phyloP scores from a whole-genome alignment of 2,888 invertebrate species.

The Brenthis hecate region DNA sequence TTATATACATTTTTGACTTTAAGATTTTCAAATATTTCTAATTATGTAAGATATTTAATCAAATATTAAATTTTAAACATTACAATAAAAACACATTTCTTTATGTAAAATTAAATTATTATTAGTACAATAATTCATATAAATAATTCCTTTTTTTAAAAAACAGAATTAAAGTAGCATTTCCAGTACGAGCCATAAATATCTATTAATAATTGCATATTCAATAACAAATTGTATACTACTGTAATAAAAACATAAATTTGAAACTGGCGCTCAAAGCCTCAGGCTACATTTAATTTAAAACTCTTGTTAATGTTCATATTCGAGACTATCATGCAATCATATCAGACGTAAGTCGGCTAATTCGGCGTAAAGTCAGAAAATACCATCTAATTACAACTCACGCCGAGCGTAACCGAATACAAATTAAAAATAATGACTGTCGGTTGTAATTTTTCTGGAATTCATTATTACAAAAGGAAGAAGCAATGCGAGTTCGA shows the following conservation, averaged over 20 bases:
- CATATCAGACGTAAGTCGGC: constrained; percentile 40
- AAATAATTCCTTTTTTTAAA: not conserved
- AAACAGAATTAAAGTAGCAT: not conserved
- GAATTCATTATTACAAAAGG: constrained; percentile 71
- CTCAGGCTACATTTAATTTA: constrained; percentile 29
- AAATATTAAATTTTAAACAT: too few species aligned
- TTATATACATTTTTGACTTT: too few species aligned
- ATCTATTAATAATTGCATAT: constrained; percentile 16
- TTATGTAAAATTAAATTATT: too few species aligned
- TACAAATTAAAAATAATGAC: constrained; percentile 69
- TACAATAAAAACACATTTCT: too few species aligned
- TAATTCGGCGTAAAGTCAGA: constrained; percentile 47
- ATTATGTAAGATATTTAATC: too few species aligned
- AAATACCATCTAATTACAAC: constrained; percentile 52
- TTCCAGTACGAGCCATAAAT: not conserved
- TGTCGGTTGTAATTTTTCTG: constrained; percentile 64
- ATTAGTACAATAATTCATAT: too few species aligned
- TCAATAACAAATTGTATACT: constrained; percentile 19
- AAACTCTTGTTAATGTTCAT: constrained; percentile 33
- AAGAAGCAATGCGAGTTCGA: constrained; percentile 58
- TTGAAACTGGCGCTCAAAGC: constrained; percentile 14
- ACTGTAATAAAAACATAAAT: constrained; percentile 26
- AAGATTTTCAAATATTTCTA: too few species aligned
- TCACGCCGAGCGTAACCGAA: constrained; percentile 54
- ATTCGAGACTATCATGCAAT: constrained; percentile 32